These are phyloP conservation scores for Periophthalmus magnuspinnatus DNA, from an alignment of 2,797 vertebrate genomes.

Conservation along the genomic window DNA sequence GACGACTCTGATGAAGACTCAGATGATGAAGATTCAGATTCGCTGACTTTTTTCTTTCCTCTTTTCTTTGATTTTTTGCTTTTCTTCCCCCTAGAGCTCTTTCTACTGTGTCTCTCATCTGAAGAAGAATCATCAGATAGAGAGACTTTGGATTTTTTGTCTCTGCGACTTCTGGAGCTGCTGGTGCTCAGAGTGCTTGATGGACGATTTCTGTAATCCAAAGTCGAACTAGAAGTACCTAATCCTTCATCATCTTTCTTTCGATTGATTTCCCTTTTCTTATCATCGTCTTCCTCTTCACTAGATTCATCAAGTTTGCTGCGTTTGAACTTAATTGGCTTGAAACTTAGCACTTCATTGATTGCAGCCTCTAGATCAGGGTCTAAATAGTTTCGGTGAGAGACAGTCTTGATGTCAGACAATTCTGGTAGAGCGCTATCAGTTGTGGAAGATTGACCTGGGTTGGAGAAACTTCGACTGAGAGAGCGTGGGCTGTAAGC, in stretches of 20 bases:
- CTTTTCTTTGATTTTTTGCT: constrained; percentile 83
- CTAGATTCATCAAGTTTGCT: constrained; percentile 87
- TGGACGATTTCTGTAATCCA: constrained; percentile 79
- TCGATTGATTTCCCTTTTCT: constrained; percentile 64
- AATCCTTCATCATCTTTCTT: constrained; percentile 72
- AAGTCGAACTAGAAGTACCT: constrained; percentile 76
- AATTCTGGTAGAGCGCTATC: constrained; percentile 61
- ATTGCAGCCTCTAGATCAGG: constrained; percentile 95
- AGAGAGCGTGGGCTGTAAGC: constrained; percentile 81
- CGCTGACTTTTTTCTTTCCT: constrained; percentile 79
- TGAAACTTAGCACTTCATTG: constrained; percentile 94
- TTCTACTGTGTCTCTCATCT: constrained; percentile 71
- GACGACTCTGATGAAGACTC: constrained; percentile 73
- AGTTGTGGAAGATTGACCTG: constrained; percentile 76
- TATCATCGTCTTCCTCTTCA: constrained; percentile 72
- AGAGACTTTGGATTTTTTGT: constrained; percentile 66
- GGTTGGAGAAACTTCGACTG: constrained; percentile 87
- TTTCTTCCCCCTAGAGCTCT: constrained; percentile 66
- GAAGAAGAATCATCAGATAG: constrained; percentile 79
- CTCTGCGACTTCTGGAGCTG: constrained; percentile 65
- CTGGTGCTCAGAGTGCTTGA: constrained; percentile 65
- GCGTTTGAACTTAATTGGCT: constrained; percentile 84
- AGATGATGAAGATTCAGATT: constrained; percentile 76
- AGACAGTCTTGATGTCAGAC: constrained; percentile 69
- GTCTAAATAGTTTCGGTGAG: constrained; percentile 90